These are phyloP conservation scores for Myoxocephalus aenaeus DNA, from an alignment of 2,797 vertebrate genomes.

Conservation along the genomic window DNA sequence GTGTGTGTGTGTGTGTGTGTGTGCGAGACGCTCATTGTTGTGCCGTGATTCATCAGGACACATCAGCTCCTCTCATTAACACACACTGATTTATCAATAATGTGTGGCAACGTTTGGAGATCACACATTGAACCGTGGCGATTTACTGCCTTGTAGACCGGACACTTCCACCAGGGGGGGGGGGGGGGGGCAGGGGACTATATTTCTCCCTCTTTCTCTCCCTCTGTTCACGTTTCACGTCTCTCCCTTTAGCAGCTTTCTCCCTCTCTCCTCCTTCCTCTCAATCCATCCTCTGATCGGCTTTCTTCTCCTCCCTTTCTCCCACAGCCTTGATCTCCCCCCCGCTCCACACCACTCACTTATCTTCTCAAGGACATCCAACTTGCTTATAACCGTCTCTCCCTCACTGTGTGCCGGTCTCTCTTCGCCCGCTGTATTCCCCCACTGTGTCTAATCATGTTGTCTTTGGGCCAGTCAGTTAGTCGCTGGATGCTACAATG, in stretches of 20 bases:
- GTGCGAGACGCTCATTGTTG: slow-evolving; percentile 34
- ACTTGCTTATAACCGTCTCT: slow-evolving; percentile 47
- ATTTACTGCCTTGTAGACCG: slow-evolving; percentile 72
- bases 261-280: slow-evolving; percentile 21
- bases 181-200: slow-evolving; percentile 43
- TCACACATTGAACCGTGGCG: slow-evolving; percentile 62
- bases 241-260: slow-evolving; percentile 36
- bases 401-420: slow-evolving; percentile 28
- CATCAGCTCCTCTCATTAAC: slow-evolving; percentile 77
- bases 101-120: slow-evolving; percentile 63
- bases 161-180: slow-evolving; percentile 33
- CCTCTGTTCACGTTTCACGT: slow-evolving; percentile 21
- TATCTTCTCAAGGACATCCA: slow-evolving; percentile 79
- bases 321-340: too few species aligned
- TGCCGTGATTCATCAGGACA: slow-evolving; percentile 71
- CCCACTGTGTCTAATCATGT: slow-evolving; percentile 59
- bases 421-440: slow-evolving; percentile 28
- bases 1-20: slow-evolving; percentile 4
- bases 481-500: slow-evolving; percentile 41
- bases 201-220: slow-evolving; percentile 42
- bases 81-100: slow-evolving; percentile 81
- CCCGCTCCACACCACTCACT: slow-evolving; percentile 37
- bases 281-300: slow-evolving; percentile 9
- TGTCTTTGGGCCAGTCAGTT: slow-evolving; percentile 53
- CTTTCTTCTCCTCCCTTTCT: slow-evolving; percentile 15